These are phyloP conservation scores for Alexandromys fortis DNA, from an alignment of 2,113 vertebrate genomes.

Conservation along the genomic window DNA sequence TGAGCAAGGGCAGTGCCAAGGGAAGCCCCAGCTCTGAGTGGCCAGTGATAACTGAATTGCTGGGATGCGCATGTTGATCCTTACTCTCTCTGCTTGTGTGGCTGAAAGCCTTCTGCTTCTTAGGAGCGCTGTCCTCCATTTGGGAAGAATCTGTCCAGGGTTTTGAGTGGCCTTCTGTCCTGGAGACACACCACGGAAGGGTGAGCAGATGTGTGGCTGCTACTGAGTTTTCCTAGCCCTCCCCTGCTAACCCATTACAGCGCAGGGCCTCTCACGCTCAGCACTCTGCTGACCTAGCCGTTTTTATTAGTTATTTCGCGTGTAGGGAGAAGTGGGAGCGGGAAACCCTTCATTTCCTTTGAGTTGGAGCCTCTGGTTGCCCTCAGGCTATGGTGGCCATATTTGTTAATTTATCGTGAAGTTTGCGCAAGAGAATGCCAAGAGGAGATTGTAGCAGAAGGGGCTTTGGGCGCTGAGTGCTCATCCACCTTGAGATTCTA, in stretches of 20 bases:
- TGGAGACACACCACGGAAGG: background rate
- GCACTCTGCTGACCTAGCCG: background rate
- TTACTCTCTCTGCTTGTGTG: background rate
- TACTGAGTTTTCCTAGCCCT: background rate
- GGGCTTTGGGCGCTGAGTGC: background rate
- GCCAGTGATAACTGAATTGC: background rate
- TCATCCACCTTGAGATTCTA: background rate
- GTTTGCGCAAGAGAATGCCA: background rate
- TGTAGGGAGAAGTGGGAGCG: background rate
- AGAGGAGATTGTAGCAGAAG: background rate
- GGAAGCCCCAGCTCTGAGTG: background rate
- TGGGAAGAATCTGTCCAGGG: background rate
- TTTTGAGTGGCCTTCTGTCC: constrained; percentile 18
- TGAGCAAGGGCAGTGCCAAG: background rate
- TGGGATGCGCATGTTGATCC: background rate
- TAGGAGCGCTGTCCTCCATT: background rate
- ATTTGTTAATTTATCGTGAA: background rate
- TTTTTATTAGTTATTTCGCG: background rate
- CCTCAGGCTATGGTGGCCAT: background rate
- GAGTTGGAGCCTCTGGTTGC: background rate
- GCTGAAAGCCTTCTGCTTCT: background rate
- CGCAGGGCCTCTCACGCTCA: background rate
- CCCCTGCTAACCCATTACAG: background rate
- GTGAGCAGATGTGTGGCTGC: background rate
- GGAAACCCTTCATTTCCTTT: background rate